Evolutionary conservation across 2,797 vertebrate species (phyloP), one percentile per base, ranked within the genome.

Genomic region (Sebastes steindachneri): DNA sequence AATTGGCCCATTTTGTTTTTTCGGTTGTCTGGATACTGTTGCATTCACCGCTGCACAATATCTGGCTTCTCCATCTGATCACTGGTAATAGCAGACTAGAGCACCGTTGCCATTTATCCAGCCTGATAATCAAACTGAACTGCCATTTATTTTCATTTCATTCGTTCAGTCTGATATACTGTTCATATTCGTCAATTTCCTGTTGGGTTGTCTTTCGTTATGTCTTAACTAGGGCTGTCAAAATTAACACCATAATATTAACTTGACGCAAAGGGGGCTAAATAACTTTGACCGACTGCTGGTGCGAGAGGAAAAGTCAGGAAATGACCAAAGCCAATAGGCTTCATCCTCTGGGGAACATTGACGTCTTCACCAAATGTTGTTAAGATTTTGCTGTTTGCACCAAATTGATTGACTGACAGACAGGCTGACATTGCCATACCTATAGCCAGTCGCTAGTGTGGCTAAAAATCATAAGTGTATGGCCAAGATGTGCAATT

Each of bases 1-100:
- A 23, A 77, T 71, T 53, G 53, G 28, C 54, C 55, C 35, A 12
- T 31, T 74, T 63, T 54, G 15, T 4, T 59, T 58, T 58, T 62
- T 28, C 0, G 4, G 54, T 86, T 83, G 68, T 65, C 35, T 68
- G 28, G 73, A 83, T 67, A 77, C 70, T 33, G 54, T 8, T 48
- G 45, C 59, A 66, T 65, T 83, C 58, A 76, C n/a, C 35, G 2
- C 12, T 26, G 54, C 9, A 33, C 53, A 79, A 62, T 51, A 73
- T 77, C 59, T 73, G 58, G 66, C 69, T 31, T 21, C 54, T 11
- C 6, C 17, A 37, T 79, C 35, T 72, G 53, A 78, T 64, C 23
- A 4, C 45, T 15, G 11, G 15, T 54, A 74, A 71, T 59, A 23
- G 37, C 45, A 79, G 66, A 57, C 28, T 26, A 53, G 26, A 26